Percentiles rank a stretch among this genome's conserved stretches.
Conservation (phyloP, 1,140 invertebrate species). For the Nymphalis io region DNA sequence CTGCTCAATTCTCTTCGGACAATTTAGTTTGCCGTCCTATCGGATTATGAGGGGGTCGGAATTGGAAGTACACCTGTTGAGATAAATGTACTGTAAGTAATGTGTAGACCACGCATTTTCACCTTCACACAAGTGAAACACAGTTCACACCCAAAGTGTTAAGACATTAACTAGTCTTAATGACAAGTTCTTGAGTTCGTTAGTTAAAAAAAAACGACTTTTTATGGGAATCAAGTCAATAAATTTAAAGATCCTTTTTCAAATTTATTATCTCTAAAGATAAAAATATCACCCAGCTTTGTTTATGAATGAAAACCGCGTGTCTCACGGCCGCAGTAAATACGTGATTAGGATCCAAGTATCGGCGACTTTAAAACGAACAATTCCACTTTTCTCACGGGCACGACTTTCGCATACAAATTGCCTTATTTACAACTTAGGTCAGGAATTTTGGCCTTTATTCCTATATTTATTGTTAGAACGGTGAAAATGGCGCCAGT, state of each 20-base stretch:
- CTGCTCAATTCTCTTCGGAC: no score
- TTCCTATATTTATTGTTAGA: conserved; percentile 22
- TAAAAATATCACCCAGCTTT: neutral
- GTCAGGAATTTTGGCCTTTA: conserved; percentile 28
- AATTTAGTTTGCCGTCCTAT: no score
- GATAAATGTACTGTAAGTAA: no score
- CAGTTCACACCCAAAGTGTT: no score
- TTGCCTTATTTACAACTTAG: conserved; percentile 30
- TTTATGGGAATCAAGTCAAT: neutral
- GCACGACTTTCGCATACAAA: conserved; percentile 28
- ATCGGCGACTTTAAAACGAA: conserved; percentile 6
- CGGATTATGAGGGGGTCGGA: no score
- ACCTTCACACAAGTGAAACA: no score
- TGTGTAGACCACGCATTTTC: no score
- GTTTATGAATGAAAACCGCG: neutral
- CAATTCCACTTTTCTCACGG: conserved; percentile 10
- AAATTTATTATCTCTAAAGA: neutral
- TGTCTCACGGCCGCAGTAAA: neutral
- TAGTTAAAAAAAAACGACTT: no score
- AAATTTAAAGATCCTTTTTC: neutral
- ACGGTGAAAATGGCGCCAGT: conserved; percentile 4
- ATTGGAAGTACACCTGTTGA: no score
- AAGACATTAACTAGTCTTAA: no score
- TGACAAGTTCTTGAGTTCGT: no score
- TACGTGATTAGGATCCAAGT: conserved; percentile 11